A percentile compares a stretch with the other conserved stretches of the same genome.
Conservation (phyloP, 2,113 vertebrate genomes). For the Machaerirhynchus nigripectus region DNA sequence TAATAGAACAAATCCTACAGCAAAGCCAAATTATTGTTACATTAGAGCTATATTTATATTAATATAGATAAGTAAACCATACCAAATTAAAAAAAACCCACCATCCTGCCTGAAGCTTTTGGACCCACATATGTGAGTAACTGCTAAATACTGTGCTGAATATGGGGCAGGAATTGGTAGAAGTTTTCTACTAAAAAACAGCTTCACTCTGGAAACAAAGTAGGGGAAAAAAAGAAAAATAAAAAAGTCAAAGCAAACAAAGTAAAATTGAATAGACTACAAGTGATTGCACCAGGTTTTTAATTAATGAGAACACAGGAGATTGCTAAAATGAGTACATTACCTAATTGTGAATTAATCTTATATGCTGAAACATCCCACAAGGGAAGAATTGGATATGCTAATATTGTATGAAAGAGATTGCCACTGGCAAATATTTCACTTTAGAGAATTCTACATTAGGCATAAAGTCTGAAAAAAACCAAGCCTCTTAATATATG, state of each 20-base stretch:
- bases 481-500: not conserved
- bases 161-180: not conserved
- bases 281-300: conserved; percentile 50
- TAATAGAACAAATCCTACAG: not conserved
- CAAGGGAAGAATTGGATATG: conserved; percentile 67
- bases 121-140: not conserved
- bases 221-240: not conserved
- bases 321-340: conserved; percentile 64
- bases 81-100: not conserved
- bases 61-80: not conserved
- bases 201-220: not conserved
- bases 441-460: conserved; percentile 51
- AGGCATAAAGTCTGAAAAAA: conserved; percentile 52
- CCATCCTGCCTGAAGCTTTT: not conserved
- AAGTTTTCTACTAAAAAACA: not conserved
- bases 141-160: not conserved
- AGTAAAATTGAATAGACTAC: conserved; percentile 10
- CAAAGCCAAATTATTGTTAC: not conserved
- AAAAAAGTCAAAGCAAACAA: not conserved
- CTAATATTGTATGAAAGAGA: conserved; percentile 68
- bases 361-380: conserved; percentile 64
- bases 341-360: conserved; percentile 70
- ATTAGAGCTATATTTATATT: not conserved
- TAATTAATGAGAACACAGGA: conserved; percentile 71
- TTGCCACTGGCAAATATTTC: conserved; percentile 66